Percentiles rank a stretch among this genome's conserved stretches.
Conservation (phyloP, 2,113 vertebrate genomes). For the Carassius auratus region DNA sequence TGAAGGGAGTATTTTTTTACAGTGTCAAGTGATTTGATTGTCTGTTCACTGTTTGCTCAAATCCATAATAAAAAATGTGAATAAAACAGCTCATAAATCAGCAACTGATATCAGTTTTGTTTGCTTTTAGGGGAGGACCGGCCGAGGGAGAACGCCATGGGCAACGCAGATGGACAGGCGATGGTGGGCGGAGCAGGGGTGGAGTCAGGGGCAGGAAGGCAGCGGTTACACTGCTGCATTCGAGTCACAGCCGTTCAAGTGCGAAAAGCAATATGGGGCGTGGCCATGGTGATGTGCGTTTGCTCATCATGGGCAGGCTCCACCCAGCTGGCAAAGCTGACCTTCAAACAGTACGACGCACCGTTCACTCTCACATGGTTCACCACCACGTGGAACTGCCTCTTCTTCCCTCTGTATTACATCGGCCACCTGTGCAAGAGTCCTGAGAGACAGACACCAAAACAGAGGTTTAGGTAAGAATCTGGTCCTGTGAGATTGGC, state of each 20-base stretch:
- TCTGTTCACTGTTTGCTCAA: background rate
- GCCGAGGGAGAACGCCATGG: slow-evolving; percentile 81
- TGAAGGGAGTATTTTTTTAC: background rate
- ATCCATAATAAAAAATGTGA: background rate
- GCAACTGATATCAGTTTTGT: slow-evolving; percentile 2
- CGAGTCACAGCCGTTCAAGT: slow-evolving; percentile 78
- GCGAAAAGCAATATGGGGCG: slow-evolving; percentile 86
- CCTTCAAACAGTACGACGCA: slow-evolving; percentile 87
- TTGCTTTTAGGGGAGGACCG: slow-evolving; percentile 84
- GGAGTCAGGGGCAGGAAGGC: slow-evolving; percentile 71
- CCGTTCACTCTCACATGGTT: slow-evolving; percentile 97
- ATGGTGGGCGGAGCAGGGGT: slow-evolving; percentile 68
- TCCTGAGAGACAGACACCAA: slow-evolving; percentile 87
- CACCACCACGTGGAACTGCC: slow-evolving; percentile 94
- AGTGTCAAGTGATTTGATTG: background rate
- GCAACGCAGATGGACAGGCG: slow-evolving; percentile 79
- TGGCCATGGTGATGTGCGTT: slow-evolving; percentile 87
- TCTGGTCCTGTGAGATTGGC: background rate
- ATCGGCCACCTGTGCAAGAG: slow-evolving; percentile 88
- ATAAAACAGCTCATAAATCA: background rate
- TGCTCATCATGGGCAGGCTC: slow-evolving; percentile 92
- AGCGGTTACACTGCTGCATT: slow-evolving; percentile 77
- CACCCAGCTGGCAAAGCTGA: slow-evolving; percentile 92
- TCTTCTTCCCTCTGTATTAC: slow-evolving; percentile 95
- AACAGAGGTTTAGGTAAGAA: slow-evolving; percentile 90